Evolutionary conservation across 2,797 vertebrate genomes (phyloP).

Genomic region (Crax fasciolata): DNA sequence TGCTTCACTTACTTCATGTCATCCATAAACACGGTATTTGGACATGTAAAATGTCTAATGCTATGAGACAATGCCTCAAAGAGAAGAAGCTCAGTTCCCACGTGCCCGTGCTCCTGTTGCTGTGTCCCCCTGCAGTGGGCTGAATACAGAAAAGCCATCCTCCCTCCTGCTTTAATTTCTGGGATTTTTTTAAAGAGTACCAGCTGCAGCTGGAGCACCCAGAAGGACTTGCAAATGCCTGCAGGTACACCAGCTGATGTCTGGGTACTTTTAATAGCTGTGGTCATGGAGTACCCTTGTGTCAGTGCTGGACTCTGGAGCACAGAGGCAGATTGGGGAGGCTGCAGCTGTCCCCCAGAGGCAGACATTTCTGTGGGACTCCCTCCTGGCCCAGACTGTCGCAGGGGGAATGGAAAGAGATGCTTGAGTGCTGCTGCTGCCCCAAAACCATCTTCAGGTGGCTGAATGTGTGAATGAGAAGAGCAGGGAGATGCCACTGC

Average conservation of each 20-base stretch:
- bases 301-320: background rate
- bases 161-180: background rate
- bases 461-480: fast-evolving
- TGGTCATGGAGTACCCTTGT: background rate
- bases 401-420: background rate
- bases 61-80: background rate
- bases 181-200: background rate
- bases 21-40: background rate
- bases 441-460: background rate
- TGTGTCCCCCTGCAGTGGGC: fast-evolving
- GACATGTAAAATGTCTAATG: background rate
- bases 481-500: background rate
- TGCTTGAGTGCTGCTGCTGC: background rate
- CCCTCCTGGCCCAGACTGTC: background rate
- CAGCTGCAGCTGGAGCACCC: background rate
- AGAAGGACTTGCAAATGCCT: background rate
- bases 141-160: background rate
- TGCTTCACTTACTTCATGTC: background rate
- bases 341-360: background rate
- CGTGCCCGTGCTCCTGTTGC: fast-evolving
- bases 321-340: fast-evolving
- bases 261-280: background rate
- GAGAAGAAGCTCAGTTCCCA: background rate
- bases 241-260: too few species aligned
- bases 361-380: background rate